Evolutionary conservation across 2,113 vertebrate species (phyloP).

Genomic region (Microcebus ravelobensis): DNA sequence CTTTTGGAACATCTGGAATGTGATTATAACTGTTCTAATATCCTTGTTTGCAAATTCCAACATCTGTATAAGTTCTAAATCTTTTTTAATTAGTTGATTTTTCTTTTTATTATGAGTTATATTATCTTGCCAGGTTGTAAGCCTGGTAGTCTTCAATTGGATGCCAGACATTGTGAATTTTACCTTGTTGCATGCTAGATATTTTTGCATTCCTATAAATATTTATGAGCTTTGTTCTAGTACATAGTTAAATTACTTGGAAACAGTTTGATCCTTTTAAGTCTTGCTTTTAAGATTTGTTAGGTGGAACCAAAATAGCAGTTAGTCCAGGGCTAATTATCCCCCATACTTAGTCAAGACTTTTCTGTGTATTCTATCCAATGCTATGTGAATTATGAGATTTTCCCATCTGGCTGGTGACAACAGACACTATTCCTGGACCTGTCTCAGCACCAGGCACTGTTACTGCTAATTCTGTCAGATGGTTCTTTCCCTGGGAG

Average conservation of each 20-base stretch:
- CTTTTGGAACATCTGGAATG: not conserved
- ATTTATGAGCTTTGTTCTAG: conserved; percentile 50
- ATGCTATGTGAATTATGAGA: not conserved
- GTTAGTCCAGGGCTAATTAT: conserved; percentile 47
- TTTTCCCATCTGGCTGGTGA: conserved; percentile 17
- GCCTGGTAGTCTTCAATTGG: not conserved
- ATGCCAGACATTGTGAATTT: conserved; percentile 7
- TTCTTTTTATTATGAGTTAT: not conserved
- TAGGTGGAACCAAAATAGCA: conserved; percentile 24
- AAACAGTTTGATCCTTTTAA: conserved; percentile 51
- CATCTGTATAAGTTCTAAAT: not conserved
- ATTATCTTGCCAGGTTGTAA: not conserved
- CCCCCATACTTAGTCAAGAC: conserved; percentile 6
- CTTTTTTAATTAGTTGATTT: not conserved
- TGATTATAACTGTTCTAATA: not conserved
- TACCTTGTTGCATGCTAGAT: not conserved
- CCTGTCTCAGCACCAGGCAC: not conserved
- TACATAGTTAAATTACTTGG: conserved; percentile 59
- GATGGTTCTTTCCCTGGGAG: not conserved
- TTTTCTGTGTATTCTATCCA: not conserved
- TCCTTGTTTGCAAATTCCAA: not conserved
- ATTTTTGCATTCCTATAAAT: conserved; percentile 50
- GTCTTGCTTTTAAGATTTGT: conserved; percentile 50
- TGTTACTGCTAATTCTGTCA: not conserved
- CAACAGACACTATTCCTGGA: not conserved